Conservation (phyloP, 2,888 invertebrate species). For the Apeira syringaria region DNA sequence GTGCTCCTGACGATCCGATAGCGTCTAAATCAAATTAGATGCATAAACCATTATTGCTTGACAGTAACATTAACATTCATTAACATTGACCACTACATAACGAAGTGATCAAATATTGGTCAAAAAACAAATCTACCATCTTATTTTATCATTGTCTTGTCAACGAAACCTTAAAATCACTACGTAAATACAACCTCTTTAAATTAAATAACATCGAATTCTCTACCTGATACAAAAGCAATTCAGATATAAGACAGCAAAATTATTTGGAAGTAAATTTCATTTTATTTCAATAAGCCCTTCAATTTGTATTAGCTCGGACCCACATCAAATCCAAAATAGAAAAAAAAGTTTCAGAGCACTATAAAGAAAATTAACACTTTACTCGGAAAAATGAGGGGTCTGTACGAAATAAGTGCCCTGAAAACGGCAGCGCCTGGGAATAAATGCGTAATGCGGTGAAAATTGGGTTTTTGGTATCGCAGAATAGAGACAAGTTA, state of each 20-base stretch:
- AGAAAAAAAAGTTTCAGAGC: constrained; percentile 14
- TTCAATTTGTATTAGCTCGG: constrained; percentile 10
- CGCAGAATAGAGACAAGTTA: neutral
- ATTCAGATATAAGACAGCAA: constrained; percentile 4
- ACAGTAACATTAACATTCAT: no score
- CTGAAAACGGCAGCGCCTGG: constrained; percentile 12
- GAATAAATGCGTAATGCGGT: constrained; percentile 24
- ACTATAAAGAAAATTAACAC: constrained; percentile 24
- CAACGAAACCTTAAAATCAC: no score
- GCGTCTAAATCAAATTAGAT: no score
- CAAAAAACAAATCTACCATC: no score
- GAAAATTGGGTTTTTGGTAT: constrained; percentile 16
- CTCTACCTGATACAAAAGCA: no score
- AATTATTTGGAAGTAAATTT: constrained; percentile 12
- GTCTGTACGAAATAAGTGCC: constrained; percentile 19
- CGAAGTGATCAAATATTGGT: no score
- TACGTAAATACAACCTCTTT: no score
- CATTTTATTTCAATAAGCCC: constrained; percentile 16
- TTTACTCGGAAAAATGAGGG: constrained; percentile 22
- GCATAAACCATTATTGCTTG: no score
- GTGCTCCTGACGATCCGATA: no score
- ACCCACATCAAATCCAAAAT: constrained; percentile 15
- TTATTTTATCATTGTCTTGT: no score
- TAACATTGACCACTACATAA: no score
- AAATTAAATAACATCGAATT: no score